Evolutionary conservation across 2,888 invertebrate genomes (phyloP), one percentile per base, ranked within the genome.

Genomic region (Lasioglossum marginatum): DNA sequence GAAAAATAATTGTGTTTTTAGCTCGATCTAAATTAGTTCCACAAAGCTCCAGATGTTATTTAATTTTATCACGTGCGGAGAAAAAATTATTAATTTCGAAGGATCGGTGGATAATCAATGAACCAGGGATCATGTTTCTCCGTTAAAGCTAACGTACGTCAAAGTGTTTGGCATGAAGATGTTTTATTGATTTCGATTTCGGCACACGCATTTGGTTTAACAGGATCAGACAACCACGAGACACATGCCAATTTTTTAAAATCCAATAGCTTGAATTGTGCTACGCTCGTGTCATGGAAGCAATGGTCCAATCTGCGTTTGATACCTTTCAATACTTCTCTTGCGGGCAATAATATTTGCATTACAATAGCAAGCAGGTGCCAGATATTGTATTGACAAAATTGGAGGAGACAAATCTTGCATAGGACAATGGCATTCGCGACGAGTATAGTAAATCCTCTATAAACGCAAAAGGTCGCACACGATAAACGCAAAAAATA

Each of bases 171-270:
- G 40, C 27, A 37, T 0, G 40, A 40, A 52, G 14, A n/a, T n/a
- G n/a, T 74, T 12, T 37, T 74, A 74, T 74, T 40, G 57, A 74
- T 73, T 52, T 73, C 23, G n/a, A 48, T 74, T 34, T 8, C 23
- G n/a, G 6, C n/a, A 74, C 52, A 57, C n/a, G n/a, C 37, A 14
- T 27, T 16, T 1, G 57, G 37, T 37, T 68, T 68, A 16, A 45
- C n/a, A 34, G 45, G n/a, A 37, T 34, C 34, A n/a, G 40, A 48
- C 34, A 60, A 77, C n/a, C 66, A 66, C n/a, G 31, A 27, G 48
- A 52, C 66, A 68, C 45, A 31, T 77, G 48, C 68, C 77, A 68
- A 77, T 77, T 68, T 68, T 68, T 27, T 57, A 57, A 40, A 40
- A n/a, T 37, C 23, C 40, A 37, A 48, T 48, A 57, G 37, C 2